phyloP scores from a whole-genome alignment of 1,140 invertebrate genomes.

The Diabrotica undecimpunctata region DNA sequence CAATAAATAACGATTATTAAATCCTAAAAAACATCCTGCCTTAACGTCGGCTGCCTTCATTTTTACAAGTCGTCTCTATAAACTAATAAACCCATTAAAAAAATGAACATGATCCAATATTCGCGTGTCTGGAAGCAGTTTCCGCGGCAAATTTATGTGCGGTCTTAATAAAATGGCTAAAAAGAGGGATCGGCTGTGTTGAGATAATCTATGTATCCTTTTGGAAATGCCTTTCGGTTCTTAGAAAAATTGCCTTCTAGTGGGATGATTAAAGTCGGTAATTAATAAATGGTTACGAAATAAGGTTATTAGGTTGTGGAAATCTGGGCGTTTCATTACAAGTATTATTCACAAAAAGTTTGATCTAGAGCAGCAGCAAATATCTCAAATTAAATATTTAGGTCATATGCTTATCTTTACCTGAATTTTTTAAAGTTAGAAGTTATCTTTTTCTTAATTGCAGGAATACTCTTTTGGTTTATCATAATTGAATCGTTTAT shows the following conservation, averaged over 20 bases:
- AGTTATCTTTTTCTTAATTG: too few relatives aligned
- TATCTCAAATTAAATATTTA: too few relatives aligned
- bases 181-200: slow-evolving; percentile 12
- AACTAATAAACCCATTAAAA: slow-evolving; percentile 18
- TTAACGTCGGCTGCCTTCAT: slow-evolving; percentile 5
- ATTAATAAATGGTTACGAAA: too few relatives aligned
- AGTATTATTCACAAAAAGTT: too few relatives aligned
- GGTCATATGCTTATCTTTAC: too few relatives aligned
- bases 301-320: too few relatives aligned
- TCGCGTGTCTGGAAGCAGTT: slow-evolving; percentile 16
- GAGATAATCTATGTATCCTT: neutral
- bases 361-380: too few relatives aligned
- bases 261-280: too few relatives aligned
- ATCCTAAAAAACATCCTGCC: neutral
- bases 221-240: neutral
- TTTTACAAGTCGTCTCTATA: slow-evolving; percentile 6
- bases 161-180: slow-evolving; percentile 1
- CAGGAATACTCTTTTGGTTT: too few relatives aligned
- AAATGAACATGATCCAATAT: slow-evolving; percentile 17
- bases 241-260: neutral
- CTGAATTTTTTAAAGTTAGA: too few relatives aligned
- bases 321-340: too few relatives aligned
- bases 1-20: neutral
- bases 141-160: slow-evolving; percentile 10
- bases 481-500: neutral